phyloP scores from a whole-genome alignment of 2,888 invertebrate genomes.

The Poecilobothrus nobilitatus region DNA sequence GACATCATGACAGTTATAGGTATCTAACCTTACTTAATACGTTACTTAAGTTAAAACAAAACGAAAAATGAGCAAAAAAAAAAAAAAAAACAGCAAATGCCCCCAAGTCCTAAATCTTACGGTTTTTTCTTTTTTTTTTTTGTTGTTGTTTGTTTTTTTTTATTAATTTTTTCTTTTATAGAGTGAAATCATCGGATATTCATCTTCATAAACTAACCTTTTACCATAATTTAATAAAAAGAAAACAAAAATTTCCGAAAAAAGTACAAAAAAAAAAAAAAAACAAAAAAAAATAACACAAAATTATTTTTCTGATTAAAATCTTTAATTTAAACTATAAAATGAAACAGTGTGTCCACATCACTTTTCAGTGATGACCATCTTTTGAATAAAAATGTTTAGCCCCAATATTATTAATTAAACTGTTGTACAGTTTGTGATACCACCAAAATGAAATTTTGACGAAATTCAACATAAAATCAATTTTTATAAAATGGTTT shows the following conservation, averaged over 20 bases:
- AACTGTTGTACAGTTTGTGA: too few relatives aligned
- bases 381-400: too few relatives aligned
- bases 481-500: too few relatives aligned
- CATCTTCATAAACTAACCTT: not conserved
- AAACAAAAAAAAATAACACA: not conserved
- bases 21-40: not conserved
- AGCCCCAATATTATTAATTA: too few relatives aligned
- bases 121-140: not conserved
- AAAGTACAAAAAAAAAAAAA: not conserved
- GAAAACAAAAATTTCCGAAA: not conserved
- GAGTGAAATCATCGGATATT: not conserved
- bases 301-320: not conserved
- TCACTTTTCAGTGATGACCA: not conserved
- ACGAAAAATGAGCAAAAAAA: too few relatives aligned
- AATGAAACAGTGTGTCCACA: not conserved
- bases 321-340: not conserved
- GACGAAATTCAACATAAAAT: too few relatives aligned
- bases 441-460: too few relatives aligned
- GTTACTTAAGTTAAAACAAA: not conserved
- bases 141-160: not conserved
- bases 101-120: not conserved
- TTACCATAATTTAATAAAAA: not conserved
- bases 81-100: not conserved
- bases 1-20: constrained; percentile 4
- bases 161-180: not conserved